These are phyloP conservation scores for Zenarchopterus dispar DNA, from an alignment of 2,797 vertebrate genomes.

Conservation along the genomic window DNA sequence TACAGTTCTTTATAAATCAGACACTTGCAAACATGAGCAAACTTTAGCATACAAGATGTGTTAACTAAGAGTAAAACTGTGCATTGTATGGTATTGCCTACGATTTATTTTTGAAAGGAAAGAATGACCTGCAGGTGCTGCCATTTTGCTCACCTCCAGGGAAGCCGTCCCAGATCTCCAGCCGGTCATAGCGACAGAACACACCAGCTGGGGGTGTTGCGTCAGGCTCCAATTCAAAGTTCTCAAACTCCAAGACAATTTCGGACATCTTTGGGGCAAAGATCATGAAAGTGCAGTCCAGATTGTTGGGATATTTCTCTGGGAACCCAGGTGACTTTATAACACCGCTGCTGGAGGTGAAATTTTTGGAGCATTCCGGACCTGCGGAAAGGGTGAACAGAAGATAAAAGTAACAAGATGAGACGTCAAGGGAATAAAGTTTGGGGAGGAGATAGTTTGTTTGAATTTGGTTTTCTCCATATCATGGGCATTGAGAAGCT, in stretches of 20 bases:
- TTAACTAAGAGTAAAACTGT: no score
- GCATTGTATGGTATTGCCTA: no score
- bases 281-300: conserved; percentile 98
- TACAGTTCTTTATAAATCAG: no score
- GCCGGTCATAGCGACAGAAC: conserved; percentile 93
- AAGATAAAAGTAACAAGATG: conserved; percentile 9
- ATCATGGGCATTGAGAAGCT: conserved; percentile 14
- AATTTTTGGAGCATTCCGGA: conserved; percentile 96
- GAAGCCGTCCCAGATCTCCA: conserved; percentile 99
- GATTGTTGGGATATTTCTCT: conserved; percentile 96
- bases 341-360: conserved; percentile 89
- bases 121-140: no score
- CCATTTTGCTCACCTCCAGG: conserved; percentile 86
- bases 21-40: no score
- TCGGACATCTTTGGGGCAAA: conserved; percentile 97
- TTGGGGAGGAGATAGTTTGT: conserved; percentile 14
- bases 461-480: conserved; percentile 38
- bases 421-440: conserved; percentile 25
- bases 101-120: no score
- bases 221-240: conserved; percentile 95
- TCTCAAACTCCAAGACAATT: conserved; percentile 97
- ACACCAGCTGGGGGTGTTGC: conserved; percentile 88
- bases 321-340: conserved; percentile 97
- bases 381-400: conserved; percentile 74
- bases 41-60: no score